Conservation (phyloP, 2,113 vertebrate species). For the Myodes glareolus region DNA sequence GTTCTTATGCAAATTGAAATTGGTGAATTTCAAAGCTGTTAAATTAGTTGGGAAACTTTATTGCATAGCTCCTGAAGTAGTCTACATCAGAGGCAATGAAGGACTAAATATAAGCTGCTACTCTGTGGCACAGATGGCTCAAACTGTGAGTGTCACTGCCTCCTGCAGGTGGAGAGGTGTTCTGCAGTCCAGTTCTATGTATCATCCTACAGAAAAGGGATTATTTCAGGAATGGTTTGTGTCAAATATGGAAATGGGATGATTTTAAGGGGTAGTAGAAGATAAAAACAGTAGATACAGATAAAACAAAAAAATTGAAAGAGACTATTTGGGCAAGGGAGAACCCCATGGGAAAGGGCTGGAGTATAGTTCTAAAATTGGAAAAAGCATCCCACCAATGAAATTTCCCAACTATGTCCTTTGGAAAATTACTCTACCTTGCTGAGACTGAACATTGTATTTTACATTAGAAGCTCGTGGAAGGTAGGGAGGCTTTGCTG, state of each 20-base stretch:
- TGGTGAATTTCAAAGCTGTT: neutral
- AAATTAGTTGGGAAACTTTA: constrained; percentile 14
- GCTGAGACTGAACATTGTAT: neutral
- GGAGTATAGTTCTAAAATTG: neutral
- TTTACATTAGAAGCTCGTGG: neutral
- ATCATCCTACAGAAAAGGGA: neutral
- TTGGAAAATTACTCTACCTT: neutral
- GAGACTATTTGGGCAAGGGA: constrained; percentile 23
- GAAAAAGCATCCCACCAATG: neutral
- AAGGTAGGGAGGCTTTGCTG: neutral
- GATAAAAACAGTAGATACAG: constrained; percentile 34
- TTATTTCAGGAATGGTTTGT: constrained; percentile 12
- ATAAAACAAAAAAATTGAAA: constrained; percentile 54
- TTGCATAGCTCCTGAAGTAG: constrained; percentile 5
- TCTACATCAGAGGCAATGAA: neutral
- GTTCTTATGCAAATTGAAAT: constrained; percentile 17
- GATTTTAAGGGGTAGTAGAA: constrained; percentile 36
- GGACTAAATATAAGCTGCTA: neutral
- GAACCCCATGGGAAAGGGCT: neutral
- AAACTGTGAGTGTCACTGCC: neutral
- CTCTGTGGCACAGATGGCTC: neutral
- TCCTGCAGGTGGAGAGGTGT: neutral
- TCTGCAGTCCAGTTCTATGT: neutral
- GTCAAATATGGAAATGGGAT: constrained; percentile 37
- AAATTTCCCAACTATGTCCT: constrained; percentile 29